Evolutionary conservation across 2,113 vertebrate genomes (phyloP).

Genomic region (Chlorocebus sabaeus): DNA sequence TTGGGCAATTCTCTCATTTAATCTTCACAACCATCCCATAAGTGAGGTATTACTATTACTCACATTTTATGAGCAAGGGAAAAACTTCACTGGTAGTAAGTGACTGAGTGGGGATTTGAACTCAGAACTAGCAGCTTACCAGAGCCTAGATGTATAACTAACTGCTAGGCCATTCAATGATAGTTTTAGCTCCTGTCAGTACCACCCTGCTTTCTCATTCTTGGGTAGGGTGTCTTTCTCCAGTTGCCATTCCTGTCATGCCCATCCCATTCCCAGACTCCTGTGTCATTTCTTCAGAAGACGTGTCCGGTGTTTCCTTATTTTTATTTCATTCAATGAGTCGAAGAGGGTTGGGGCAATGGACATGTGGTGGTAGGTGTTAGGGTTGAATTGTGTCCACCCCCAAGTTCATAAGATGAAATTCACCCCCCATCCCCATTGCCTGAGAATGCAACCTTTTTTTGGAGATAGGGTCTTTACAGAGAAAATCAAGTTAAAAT

Average conservation of each 20-base stretch:
- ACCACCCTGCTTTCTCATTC: not conserved
- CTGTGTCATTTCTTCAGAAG: not conserved
- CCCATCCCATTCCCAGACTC: no score
- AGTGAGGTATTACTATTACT: not conserved
- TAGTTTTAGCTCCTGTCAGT: no score
- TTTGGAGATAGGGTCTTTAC: not conserved
- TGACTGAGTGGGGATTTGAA: not conserved
- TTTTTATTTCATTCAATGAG: not conserved
- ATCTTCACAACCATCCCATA: not conserved
- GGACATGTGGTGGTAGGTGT: not conserved
- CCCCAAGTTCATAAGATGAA: not conserved
- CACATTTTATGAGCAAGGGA: not conserved
- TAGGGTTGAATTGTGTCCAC: not conserved
- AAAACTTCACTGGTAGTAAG: not conserved
- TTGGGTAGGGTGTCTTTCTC: not conserved
- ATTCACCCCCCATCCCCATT: not conserved
- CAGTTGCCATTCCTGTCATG: not conserved
- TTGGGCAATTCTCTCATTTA: accelerated
- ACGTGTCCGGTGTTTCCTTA: not conserved
- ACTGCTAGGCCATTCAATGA: no score
- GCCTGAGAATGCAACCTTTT: not conserved
- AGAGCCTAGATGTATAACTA: not conserved
- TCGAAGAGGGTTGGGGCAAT: not conserved
- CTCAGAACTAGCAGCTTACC: not conserved
- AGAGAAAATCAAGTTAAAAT: not conserved